Base-by-base conservation (phyloP, 2,113 vertebrate species). In the Tursiops truncatus region DNA sequence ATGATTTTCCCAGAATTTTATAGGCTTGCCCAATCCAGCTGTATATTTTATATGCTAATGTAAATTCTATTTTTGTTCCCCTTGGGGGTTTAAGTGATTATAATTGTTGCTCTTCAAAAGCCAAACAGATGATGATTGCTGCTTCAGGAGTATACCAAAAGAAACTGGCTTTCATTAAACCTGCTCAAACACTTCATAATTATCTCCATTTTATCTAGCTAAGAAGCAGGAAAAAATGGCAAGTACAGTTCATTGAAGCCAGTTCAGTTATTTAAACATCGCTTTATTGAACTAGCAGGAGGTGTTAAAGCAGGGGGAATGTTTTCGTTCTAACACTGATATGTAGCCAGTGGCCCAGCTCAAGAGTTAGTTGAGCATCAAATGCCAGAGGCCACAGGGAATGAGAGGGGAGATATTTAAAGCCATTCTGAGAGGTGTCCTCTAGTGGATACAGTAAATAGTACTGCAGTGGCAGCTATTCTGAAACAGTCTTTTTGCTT, bases 61-160 rank as follows among this genome's bases (percentile, higher is more conserved):
- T 98, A 98, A 98, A 98, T 99, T 98, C 99, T 99, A 99, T 99
- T 99, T 99, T 99, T 99, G 98, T 98, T 99, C 98, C 98, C 98
- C 97, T 98, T 98, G 98, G 98, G 99, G 98, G 98, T 99, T 99
- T 98, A 99, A 99, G 99, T 99, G 99, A 99, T 99, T 99, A 99
- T 99, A 99, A 99, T 99, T 99, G 99, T 99, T 98, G 98, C 99
- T 99, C 98, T 99, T 99, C 98, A 99, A 99, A 99, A 99, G 98
- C 98, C 98, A 99, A 99, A 99, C 98, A 99, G 99, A 99, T 99
- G 99, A 99, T 99, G 99, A 99, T 99, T 99, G 98, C 99, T 96
- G 98, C 99, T 99, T 99, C 99, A 99, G 99, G 99, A 99, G 99
- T 99, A 99, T 98, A 99, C 99, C 98, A 98, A 99, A 99, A 99